Evolutionary conservation across 2,113 vertebrate species (phyloP).

Genomic region (Abramis brama): DNA sequence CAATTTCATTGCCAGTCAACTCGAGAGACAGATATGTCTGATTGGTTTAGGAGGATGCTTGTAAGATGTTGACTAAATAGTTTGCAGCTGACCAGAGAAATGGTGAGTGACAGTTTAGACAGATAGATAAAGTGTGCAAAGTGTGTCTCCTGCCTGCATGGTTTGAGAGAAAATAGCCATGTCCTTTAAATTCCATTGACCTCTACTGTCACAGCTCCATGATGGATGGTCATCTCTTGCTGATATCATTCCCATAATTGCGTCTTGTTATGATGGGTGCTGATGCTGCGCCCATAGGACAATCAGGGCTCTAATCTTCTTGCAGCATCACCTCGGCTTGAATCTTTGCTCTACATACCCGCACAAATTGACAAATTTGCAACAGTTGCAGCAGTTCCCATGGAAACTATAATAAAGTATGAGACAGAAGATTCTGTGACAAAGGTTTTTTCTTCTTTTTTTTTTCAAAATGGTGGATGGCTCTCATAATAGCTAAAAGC

Average conservation of each 20-base stretch:
- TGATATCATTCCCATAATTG: constrained; percentile 3
- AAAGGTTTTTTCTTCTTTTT: neutral
- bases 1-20: neutral
- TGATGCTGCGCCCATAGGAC: neutral
- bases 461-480: neutral
- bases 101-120: neutral
- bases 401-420: constrained; percentile 27
- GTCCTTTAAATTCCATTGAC: neutral
- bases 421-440: neutral
- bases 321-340: neutral
- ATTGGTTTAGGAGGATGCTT: neutral
- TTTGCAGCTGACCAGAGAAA: neutral
- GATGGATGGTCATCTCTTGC: neutral
- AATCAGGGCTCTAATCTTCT: neutral
- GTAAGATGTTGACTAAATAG: neutral
- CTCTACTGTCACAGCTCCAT: neutral
- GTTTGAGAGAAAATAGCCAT: neutral
- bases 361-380: constrained; percentile 28
- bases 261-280: neutral
- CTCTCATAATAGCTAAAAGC: neutral
- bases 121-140: neutral
- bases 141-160: neutral
- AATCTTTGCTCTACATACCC: neutral
- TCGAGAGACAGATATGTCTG: neutral
- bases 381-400: constrained; percentile 33